Evolutionary conservation across 2,113 vertebrate genomes (phyloP).

Genomic region (Thermophis baileyi): DNA sequence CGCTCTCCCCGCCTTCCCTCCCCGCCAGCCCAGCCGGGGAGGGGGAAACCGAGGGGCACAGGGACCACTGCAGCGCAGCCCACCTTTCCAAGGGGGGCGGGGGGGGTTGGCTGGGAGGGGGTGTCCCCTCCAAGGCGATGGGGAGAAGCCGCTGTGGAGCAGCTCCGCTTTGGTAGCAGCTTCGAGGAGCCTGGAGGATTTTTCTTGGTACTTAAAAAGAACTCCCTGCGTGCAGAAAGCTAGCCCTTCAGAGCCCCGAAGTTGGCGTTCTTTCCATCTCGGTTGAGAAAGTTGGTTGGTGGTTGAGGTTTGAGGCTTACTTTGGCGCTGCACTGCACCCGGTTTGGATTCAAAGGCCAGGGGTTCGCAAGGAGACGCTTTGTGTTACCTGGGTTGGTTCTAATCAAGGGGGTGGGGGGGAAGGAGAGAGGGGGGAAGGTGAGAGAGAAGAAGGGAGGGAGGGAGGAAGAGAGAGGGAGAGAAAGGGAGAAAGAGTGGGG

Average conservation of each 20-base stretch:
- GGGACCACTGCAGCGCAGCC: background rate
- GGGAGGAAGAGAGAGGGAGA: too few species aligned
- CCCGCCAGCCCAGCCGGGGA: background rate
- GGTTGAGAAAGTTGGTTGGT: background rate
- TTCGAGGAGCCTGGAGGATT: background rate
- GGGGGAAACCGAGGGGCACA: background rate
- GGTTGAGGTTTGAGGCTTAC: background rate
- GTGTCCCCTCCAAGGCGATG: background rate
- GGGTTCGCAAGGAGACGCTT: background rate
- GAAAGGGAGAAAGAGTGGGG: too few species aligned
- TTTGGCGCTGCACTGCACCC: background rate
- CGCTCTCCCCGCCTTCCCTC: background rate
- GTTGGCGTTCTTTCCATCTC: too few species aligned
- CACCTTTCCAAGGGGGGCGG: background rate
- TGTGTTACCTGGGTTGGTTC: background rate
- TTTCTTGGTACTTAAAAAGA: background rate
- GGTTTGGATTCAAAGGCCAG: background rate
- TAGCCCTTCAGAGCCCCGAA: background rate
- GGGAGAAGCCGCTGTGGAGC: background rate
- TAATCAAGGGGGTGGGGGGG: background rate
- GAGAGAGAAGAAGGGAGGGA: too few species aligned
- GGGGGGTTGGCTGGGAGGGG: rapidly evolving
- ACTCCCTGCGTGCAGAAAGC: background rate
- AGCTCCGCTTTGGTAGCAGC: background rate
- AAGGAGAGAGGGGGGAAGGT: too few species aligned